These are phyloP conservation scores for Yasuhikotakia modesta DNA, from an alignment of 2,797 vertebrate species.

Conservation along the genomic window DNA sequence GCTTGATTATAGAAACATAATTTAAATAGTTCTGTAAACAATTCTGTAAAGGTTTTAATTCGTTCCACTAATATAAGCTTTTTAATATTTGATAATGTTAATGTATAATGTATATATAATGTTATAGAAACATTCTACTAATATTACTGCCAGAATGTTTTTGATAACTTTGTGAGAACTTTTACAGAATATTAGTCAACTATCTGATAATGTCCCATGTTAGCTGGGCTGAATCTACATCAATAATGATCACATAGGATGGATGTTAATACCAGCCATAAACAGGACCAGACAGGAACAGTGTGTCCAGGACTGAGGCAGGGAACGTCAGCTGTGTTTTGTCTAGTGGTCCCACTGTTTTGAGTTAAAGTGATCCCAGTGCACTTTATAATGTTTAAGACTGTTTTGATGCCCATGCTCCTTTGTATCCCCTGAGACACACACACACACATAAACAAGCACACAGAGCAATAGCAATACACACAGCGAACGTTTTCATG, in stretches of 20 bases:
- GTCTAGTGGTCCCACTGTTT: conserved; percentile 78
- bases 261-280: background rate
- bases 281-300: conserved; percentile 31
- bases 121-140: no score
- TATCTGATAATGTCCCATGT: no score
- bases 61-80: no score
- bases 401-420: conserved; percentile 58
- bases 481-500: conserved; percentile 43
- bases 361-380: conserved; percentile 78
- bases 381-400: conserved; percentile 68
- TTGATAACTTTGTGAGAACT: no score
- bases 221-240: no score
- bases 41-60: no score
- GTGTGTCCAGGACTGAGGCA: conserved; percentile 64
- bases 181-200: no score
- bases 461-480: conserved; percentile 51
- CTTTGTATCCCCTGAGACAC: conserved; percentile 43
- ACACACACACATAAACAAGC: conserved; percentile 43
- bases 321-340: conserved; percentile 73
- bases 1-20: no score
- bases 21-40: no score
- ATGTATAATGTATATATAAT: no score
- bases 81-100: no score
- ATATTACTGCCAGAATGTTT: no score
- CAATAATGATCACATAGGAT: background rate